Percentiles rank a stretch among this genome's conserved stretches.
Evolutionary conservation across 92 coral and sea anemone genomes (phyloP).

Genomic region (Muricea muricata): DNA sequence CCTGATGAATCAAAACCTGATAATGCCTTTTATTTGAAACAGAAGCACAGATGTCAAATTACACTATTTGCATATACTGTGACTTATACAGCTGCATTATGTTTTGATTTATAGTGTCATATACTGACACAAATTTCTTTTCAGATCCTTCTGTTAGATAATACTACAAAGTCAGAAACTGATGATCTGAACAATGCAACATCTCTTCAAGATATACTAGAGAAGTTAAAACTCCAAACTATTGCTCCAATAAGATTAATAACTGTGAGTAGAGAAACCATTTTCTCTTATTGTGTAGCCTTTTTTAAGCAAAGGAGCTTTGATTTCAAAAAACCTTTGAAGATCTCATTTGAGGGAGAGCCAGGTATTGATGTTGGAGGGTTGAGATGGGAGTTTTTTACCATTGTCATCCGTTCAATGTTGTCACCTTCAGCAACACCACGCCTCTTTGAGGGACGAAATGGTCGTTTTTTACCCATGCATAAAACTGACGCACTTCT

Average conservation of each 20-base stretch:
- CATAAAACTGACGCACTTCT: slow-evolving; percentile 18
- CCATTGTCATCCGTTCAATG: neutral
- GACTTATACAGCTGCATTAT: no score
- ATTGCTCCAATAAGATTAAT: neutral
- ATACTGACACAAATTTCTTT: no score
- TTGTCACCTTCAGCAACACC: neutral
- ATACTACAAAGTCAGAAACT: no score
- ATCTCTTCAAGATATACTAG: neutral
- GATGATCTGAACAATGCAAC: neutral
- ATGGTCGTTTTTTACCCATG: neutral
- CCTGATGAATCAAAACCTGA: no score
- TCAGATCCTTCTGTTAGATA: no score
- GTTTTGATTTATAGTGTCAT: no score
- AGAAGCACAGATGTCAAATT: no score
- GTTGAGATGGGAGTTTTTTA: neutral
- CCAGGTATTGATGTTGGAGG: slow-evolving; percentile 21
- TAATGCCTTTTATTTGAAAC: no score
- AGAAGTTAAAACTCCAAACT: neutral
- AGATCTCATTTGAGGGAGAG: neutral
- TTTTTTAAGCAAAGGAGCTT: neutral
- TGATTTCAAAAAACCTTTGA: neutral
- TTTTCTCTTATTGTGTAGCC: neutral
- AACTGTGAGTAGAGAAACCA: neutral
- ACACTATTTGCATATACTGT: no score
- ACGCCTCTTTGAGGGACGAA: slow-evolving; percentile 3